Evolutionary conservation across 2,888 invertebrate genomes (phyloP).

Genomic region (Andrena dorsata): DNA sequence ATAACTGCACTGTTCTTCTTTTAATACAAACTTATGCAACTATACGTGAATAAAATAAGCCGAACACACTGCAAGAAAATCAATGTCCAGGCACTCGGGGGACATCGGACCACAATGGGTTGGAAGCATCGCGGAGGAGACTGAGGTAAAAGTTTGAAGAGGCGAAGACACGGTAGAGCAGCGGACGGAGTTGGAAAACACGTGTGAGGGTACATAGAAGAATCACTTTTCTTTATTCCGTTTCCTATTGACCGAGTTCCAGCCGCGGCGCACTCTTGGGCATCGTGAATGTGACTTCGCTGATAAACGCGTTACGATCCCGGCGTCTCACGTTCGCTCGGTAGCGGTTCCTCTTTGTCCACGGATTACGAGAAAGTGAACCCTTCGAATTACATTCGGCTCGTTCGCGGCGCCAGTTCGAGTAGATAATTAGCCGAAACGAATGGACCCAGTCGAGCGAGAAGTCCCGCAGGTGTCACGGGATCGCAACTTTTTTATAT

Average conservation of each 20-base stretch:
- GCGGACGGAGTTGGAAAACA: constrained; percentile 8
- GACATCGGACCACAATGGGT: too few relatives aligned
- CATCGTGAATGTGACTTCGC: constrained; percentile 51
- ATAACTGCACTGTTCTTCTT: too few relatives aligned
- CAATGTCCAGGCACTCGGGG: too few relatives aligned
- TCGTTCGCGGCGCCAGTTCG: constrained; percentile 4
- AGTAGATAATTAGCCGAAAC: constrained; percentile 11
- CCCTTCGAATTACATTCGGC: constrained; percentile 32
- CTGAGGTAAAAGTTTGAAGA: too few relatives aligned
- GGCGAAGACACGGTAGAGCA: too few relatives aligned
- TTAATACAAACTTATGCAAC: too few relatives aligned
- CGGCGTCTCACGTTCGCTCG: constrained; percentile 10
- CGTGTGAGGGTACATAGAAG: background rate
- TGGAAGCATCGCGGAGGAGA: too few relatives aligned
- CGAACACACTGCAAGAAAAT: too few relatives aligned
- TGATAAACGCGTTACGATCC: constrained; percentile 58
- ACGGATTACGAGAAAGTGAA: constrained; percentile 21
- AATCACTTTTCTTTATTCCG: constrained; percentile 14
- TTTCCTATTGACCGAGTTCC: constrained; percentile 42
- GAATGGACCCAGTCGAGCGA: background rate
- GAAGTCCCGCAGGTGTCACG: constrained; percentile 3
- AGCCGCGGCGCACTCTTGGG: constrained; percentile 37
- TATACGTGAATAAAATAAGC: too few relatives aligned
- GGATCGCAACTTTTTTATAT: too few relatives aligned
- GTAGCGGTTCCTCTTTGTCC: constrained; percentile 29